Conservation (phyloP, 2,888 invertebrate species). For the Mechanitis mazaeus region DNA sequence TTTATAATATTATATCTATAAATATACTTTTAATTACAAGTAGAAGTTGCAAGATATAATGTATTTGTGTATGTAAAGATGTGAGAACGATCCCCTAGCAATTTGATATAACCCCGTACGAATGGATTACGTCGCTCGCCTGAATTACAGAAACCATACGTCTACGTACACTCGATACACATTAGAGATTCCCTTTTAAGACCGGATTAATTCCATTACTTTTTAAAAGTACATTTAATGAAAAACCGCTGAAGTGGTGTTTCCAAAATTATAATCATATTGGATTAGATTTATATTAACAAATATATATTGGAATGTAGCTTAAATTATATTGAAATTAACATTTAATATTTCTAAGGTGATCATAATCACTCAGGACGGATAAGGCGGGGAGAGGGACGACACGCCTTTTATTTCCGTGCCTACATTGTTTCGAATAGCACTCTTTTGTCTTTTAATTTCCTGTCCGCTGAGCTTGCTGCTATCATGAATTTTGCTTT, state of each 20-base stretch:
- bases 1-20: background rate
- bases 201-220: slow-evolving; percentile 64
- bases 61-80: slow-evolving; percentile 35
- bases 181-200: slow-evolving; percentile 62
- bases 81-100: slow-evolving; percentile 58
- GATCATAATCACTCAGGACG: slow-evolving; percentile 44
- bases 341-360: slow-evolving; percentile 35
- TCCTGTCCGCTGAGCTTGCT: slow-evolving; percentile 68
- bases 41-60: background rate
- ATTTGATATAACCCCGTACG: slow-evolving; percentile 60
- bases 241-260: slow-evolving; percentile 34
- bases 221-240: slow-evolving; percentile 54
- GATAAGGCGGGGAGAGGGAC: slow-evolving; percentile 48
- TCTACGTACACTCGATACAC: slow-evolving; percentile 59
- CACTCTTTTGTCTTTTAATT: slow-evolving; percentile 76
- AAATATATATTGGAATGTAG: background rate
- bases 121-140: slow-evolving; percentile 67
- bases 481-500: slow-evolving; percentile 70
- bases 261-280: slow-evolving; percentile 7
- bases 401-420: slow-evolving; percentile 68
- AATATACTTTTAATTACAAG: background rate
- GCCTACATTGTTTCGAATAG: slow-evolving; percentile 63
- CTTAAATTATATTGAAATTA: slow-evolving; percentile 15
- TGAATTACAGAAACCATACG: slow-evolving; percentile 75
- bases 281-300: background rate